A percentile compares a stretch with the other conserved stretches of the same genome.
phyloP scores from a whole-genome alignment of 2,888 invertebrate genomes.

The Acholoe squamosa region DNA sequence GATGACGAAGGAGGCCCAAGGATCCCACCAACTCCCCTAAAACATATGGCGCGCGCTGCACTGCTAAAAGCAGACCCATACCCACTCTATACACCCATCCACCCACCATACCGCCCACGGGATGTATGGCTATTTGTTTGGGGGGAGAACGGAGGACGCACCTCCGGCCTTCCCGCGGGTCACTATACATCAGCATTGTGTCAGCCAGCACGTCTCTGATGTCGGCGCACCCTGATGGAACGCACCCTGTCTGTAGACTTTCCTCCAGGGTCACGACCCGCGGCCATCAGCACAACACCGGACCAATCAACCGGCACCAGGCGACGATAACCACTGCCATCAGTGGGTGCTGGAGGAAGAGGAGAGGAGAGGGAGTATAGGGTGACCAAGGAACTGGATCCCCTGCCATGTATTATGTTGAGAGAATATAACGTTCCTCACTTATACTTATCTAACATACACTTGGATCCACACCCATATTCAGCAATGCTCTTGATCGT shows the following conservation, averaged over 20 bases:
- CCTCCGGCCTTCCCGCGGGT: slow-evolving; percentile 3
- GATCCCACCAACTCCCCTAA: slow-evolving; percentile 22
- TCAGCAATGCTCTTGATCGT: too few relatives aligned
- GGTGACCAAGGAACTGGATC: too few relatives aligned
- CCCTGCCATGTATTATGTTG: too few relatives aligned
- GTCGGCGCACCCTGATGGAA: slow-evolving; percentile 35
- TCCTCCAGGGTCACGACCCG: slow-evolving; percentile 18
- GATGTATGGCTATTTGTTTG: slow-evolving; percentile 48
- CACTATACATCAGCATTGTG: slow-evolving; percentile 48
- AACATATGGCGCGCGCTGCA: neutral
- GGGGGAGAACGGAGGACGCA: slow-evolving; percentile 21
- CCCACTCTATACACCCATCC: neutral
- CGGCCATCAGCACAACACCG: neutral
- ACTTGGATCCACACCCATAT: too few relatives aligned
- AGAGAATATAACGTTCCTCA: too few relatives aligned
- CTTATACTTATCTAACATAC: too few relatives aligned
- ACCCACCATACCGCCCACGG: too few relatives aligned
- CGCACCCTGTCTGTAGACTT: neutral
- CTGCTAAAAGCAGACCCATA: neutral
- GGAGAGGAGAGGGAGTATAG: too few relatives aligned
- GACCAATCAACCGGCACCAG: slow-evolving; percentile 34
- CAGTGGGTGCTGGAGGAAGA: too few relatives aligned
- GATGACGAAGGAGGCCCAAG: slow-evolving; percentile 18
- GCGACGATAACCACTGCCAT: neutral
- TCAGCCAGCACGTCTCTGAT: neutral